phyloP scores from a whole-genome alignment of 1,140 invertebrate species.

The Drosophila baimaii region DNA sequence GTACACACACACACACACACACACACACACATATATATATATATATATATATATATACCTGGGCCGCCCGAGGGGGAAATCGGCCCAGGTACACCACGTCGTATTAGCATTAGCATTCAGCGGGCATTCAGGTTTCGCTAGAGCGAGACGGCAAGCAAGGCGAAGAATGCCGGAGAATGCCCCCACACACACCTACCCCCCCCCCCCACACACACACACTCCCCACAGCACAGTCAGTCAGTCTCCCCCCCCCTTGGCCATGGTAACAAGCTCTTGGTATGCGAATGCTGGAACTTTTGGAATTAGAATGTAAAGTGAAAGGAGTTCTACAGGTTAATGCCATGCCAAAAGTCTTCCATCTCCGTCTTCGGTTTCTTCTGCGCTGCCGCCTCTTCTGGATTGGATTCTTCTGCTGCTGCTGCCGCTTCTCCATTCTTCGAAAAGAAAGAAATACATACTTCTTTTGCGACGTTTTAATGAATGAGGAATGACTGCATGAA shows the following conservation, averaged over 20 bases:
- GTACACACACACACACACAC: neutral
- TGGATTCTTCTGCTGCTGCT: constrained; percentile 9
- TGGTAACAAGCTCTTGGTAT: constrained; percentile 57
- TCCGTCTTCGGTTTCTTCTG: constrained; percentile 27
- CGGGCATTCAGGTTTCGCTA: constrained; percentile 70
- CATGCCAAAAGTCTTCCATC: constrained; percentile 50
- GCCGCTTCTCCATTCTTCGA: constrained; percentile 20
- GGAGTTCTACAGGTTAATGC: constrained; percentile 79
- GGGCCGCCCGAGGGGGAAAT: constrained; percentile 51
- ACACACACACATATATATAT: neutral
- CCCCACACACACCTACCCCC: neutral
- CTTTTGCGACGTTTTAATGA: constrained; percentile 60
- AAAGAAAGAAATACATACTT: constrained; percentile 10
- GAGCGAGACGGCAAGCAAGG: constrained; percentile 18
- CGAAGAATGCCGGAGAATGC: constrained; percentile 56
- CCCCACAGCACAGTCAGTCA: neutral
- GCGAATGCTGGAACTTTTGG: constrained; percentile 78
- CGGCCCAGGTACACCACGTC: constrained; percentile 29
- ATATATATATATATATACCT: constrained; percentile 45
- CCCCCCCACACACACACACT: neutral
- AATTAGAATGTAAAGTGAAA: constrained; percentile 82
- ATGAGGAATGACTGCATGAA: constrained; percentile 75
- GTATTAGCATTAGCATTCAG: constrained; percentile 70
- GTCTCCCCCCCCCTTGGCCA: neutral
- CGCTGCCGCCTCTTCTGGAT: neutral